A percentile compares a stretch with the other conserved stretches of the same genome.
Conservation (phyloP, 2,888 invertebrate species). For the Petrolisthes manimaculis region DNA sequence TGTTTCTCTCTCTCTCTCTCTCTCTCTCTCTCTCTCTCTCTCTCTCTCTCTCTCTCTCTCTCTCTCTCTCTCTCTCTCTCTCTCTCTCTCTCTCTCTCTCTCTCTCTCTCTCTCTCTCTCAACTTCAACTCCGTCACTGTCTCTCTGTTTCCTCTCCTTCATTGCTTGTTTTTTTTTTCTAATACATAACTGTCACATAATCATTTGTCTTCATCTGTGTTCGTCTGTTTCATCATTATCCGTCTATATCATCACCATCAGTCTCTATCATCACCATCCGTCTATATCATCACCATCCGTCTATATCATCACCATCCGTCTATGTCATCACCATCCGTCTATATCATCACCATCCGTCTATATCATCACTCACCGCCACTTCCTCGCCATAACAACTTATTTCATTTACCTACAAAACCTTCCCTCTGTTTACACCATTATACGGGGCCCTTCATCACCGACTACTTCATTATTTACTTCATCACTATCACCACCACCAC, state of each 20-base stretch:
- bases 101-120: constrained; percentile 39
- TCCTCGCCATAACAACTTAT: no score
- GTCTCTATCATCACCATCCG: neutral
- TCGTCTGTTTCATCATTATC: no score
- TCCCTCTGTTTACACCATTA: no score
- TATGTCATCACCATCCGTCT: neutral
- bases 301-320: neutral
- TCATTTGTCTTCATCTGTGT: neutral
- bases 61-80: neutral
- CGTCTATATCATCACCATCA: neutral
- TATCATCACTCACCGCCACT: no score
- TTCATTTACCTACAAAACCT: no score
- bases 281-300: neutral
- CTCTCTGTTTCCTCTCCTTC: neutral
- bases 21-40: constrained; percentile 6
- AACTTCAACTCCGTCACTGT: neutral
- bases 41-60: neutral
- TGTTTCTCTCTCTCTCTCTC: constrained; percentile 14
- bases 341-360: no score
- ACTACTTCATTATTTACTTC: neutral
- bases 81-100: constrained; percentile 32
- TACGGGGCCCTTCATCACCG: no score
- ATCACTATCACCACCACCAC: no score
- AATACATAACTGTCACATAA: neutral
- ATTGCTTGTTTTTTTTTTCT: neutral